Conservation (phyloP, 2,113 vertebrate genomes). For the Melanotaenia duboulayi region DNA sequence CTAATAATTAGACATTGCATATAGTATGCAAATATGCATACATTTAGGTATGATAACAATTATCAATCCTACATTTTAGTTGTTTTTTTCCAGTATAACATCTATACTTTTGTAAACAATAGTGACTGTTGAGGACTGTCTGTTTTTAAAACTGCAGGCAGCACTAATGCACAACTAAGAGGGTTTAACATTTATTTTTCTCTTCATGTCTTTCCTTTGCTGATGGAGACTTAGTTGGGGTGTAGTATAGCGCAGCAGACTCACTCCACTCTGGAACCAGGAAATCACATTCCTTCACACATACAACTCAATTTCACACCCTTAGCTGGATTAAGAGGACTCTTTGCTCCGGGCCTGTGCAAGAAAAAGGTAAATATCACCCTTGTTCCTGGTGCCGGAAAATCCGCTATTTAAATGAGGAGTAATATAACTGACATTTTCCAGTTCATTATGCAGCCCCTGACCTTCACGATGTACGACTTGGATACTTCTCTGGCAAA, state of each 20-base stretch:
- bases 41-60: conserved; percentile 54
- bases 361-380: conserved; percentile 80
- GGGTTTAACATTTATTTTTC: conserved; percentile 26
- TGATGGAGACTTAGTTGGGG: conserved; percentile 37
- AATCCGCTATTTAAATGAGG: conserved; percentile 81
- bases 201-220: conserved; percentile 13
- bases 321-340: conserved; percentile 73
- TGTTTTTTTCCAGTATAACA: conserved; percentile 24
- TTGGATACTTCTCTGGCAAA: conserved; percentile 72
- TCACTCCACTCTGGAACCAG: conserved; percentile 55
- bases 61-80: conserved; percentile 46
- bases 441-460: conserved; percentile 84
- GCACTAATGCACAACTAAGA: conserved; percentile 1
- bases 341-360: conserved; percentile 66
- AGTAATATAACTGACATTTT: conserved; percentile 85
- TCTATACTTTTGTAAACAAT: not conserved
- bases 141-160: not conserved
- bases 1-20: conserved; percentile 70
- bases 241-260: conserved; percentile 36
- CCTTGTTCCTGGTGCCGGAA: conserved; percentile 71
- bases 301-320: conserved; percentile 76
- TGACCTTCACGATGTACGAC: conserved; percentile 80
- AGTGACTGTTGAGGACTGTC: conserved; percentile 8
- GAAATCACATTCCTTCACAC: conserved; percentile 67
- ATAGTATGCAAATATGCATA: conserved; percentile 35